Percentiles rank a stretch among this genome's conserved stretches.
Conservation (phyloP, 2,797 vertebrate species). For the Pseudochirops cupreus region DNA sequence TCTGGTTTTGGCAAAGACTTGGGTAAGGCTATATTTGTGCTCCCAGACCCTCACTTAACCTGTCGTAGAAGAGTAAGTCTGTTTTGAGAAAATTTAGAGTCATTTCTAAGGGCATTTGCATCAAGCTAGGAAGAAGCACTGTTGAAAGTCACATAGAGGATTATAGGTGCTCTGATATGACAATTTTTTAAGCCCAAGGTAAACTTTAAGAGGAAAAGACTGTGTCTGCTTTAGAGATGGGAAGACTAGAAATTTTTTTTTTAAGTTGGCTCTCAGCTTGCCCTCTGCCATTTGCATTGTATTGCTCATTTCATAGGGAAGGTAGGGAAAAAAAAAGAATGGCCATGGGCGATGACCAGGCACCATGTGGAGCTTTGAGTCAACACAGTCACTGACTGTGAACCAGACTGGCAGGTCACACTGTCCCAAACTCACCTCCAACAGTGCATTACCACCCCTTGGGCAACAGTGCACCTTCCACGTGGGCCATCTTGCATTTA, state of each 20-base stretch:
- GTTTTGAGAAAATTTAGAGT: background rate
- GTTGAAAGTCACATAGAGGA: background rate
- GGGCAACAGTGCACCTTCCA: background rate
- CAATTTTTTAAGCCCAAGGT: slow-evolving; percentile 12
- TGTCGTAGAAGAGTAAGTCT: too few species aligned
- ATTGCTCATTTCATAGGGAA: background rate
- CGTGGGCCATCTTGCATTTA: background rate
- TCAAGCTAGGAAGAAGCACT: background rate
- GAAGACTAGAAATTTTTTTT: slow-evolving; percentile 13
- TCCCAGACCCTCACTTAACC: background rate
- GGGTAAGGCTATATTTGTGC: slow-evolving; percentile 77
- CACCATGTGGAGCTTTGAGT: slow-evolving; percentile 11
- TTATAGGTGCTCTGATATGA: background rate
- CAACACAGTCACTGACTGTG: background rate
- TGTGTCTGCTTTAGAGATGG: background rate
- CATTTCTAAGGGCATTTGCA: background rate
- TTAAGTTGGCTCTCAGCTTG: slow-evolving; percentile 6
- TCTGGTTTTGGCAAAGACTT: slow-evolving; percentile 90
- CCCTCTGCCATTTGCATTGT: slow-evolving; percentile 11
- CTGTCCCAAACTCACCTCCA: background rate
- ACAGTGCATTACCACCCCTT: background rate
- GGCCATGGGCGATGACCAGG: background rate
- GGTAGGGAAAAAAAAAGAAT: background rate
- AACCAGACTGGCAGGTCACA: background rate
- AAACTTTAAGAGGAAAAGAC: background rate